Percentiles rank a stretch among this genome's conserved stretches.
phyloP scores from a whole-genome alignment of 2,888 invertebrate genomes.

The Allygus modestus region DNA sequence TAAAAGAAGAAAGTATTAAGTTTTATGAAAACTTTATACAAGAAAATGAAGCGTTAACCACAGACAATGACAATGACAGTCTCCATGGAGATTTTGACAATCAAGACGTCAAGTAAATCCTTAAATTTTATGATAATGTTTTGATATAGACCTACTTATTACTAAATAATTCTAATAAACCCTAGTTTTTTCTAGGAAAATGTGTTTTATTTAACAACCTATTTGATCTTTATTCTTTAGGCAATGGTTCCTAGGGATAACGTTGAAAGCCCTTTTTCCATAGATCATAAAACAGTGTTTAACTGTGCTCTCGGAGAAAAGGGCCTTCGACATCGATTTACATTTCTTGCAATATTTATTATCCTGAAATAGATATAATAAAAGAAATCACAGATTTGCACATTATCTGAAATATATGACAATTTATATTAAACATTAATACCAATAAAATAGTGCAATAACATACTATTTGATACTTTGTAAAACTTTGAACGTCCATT shows the following conservation, averaged over 20 bases:
- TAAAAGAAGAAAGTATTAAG: constrained; percentile 39
- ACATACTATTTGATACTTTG: no score
- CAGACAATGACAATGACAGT: constrained; percentile 39
- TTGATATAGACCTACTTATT: background rate
- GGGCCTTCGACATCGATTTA: no score
- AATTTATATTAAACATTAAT: no score
- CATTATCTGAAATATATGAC: no score
- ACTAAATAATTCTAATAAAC: background rate
- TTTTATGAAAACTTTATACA: constrained; percentile 1
- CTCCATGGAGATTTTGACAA: background rate
- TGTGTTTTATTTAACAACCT: background rate
- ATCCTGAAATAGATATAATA: no score
- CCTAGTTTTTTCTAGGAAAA: no score
- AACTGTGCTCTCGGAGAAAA: background rate
- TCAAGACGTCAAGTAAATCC: background rate
- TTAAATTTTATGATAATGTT: background rate
- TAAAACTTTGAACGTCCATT: no score
- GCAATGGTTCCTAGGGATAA: background rate
- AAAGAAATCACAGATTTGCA: no score
- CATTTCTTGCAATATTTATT: no score
- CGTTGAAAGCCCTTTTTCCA: constrained; percentile 43
- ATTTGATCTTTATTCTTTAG: background rate
- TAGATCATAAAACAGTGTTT: background rate
- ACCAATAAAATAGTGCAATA: no score
- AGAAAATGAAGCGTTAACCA: background rate